Evolutionary conservation across 2,888 invertebrate species (phyloP), one percentile per base, ranked within the genome.

Genomic region (Nemotelus pantherinus): DNA sequence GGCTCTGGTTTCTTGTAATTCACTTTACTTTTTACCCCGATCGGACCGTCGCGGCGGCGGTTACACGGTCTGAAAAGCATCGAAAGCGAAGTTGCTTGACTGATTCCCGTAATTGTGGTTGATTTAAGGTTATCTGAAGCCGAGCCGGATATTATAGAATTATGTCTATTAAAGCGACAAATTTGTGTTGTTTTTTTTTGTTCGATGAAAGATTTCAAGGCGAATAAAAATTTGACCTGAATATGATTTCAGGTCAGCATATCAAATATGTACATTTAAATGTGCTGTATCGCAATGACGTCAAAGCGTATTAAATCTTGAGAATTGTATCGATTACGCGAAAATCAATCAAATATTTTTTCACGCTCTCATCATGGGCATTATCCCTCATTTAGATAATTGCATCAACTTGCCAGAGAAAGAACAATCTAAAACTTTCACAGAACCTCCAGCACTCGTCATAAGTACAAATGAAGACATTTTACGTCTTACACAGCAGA

Each of bases 81-180:
- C 44, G 71, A 71, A 71, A 71, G 71, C 71, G 71, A 71, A 71
- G 57, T 55, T 71, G 71, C 57, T 71, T 55, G 71, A 55, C 3
- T 55, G 71, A 57, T 71, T 71, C 57, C 71, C 71, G 53, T 71
- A 71, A 71, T 71, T 71, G 44, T 55, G 55, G 25, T 41, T 25
- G 25, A 25, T 25, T 65, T 65, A 41, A 71, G 55, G 71, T 53
- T 71, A 55, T 63, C 10, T 25, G 25, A 25, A 5, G 43, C 55
- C 41, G 50, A 48, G n/a, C 71, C 71, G 71, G 71, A 71, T 71
- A 55, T 71, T 9, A 7, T 65, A n/a, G 65, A 65, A 3, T 65
- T 45, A 65, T 65, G 10, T 25, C 65, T 65, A 65, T 65, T 47
- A 65, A 47, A 4, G 7, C 47, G 7, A 65, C 47, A 45, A 65